Evolutionary conservation across 2,888 invertebrate genomes (phyloP).

Genomic region (Hylaea fasciaria): DNA sequence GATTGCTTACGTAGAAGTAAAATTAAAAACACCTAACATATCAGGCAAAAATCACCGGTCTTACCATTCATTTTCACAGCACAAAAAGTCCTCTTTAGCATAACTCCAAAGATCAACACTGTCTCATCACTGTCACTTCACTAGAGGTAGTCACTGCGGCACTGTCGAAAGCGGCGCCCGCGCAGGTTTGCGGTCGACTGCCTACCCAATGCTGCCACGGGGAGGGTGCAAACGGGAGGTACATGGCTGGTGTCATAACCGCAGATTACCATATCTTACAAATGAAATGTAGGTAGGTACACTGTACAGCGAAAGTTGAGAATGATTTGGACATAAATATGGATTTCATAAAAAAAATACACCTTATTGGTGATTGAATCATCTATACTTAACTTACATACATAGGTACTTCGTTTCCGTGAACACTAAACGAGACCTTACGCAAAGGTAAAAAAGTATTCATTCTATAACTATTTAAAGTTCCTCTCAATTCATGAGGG

Average conservation of each 20-base stretch:
- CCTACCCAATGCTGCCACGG: constrained; percentile 28
- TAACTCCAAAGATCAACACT: constrained; percentile 55
- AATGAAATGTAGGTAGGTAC: constrained; percentile 6
- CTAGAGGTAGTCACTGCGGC: constrained; percentile 44
- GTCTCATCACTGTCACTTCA: constrained; percentile 77
- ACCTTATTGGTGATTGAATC: not conserved
- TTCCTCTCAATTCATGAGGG: no score
- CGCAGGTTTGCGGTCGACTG: constrained; percentile 57
- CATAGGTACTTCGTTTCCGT: not conserved
- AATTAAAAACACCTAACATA: no score
- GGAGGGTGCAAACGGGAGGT: constrained; percentile 25
- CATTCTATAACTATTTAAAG: no score
- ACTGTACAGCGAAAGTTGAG: constrained; percentile 31
- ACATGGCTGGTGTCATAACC: constrained; percentile 27
- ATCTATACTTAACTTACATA: no score
- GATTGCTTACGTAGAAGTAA: no score
- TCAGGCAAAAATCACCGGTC: constrained; percentile 29
- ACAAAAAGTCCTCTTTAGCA: constrained; percentile 69
- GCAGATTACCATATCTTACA: constrained; percentile 21
- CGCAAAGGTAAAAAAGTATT: no score
- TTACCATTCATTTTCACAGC: constrained; percentile 75
- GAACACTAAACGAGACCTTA: not conserved
- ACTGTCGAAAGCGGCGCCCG: constrained; percentile 54
- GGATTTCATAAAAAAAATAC: constrained; percentile 11
- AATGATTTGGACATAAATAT: constrained; percentile 13